Conservation (phyloP, 2,797 vertebrate genomes). For the Geotrypetes seraphini region DNA sequence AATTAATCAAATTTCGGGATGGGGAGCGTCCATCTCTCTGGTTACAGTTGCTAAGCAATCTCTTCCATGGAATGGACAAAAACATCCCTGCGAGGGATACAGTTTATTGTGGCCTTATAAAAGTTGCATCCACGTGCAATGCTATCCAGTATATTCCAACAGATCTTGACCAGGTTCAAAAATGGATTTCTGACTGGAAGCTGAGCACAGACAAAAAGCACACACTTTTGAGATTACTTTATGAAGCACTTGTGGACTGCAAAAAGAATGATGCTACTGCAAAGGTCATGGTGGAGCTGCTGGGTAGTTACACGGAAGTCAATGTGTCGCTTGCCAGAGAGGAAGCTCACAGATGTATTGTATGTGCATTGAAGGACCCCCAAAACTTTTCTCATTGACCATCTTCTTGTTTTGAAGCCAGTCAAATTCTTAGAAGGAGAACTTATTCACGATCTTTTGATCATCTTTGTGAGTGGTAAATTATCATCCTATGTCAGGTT, state of each 20-base stretch:
- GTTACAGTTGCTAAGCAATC: constrained; percentile 93
- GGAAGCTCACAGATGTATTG: constrained; percentile 97
- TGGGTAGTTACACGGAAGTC: too few species aligned
- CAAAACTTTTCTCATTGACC: constrained; percentile 93
- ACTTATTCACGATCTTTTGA: constrained; percentile 94
- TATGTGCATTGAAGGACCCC: constrained; percentile 91
- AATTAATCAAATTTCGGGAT: constrained; percentile 92
- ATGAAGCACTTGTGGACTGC: constrained; percentile 91
- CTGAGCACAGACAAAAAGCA: constrained; percentile 92
- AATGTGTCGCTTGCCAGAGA: too few species aligned
- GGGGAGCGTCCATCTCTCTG: constrained; percentile 93
- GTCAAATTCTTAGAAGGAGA: constrained; percentile 97
- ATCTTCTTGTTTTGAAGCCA: constrained; percentile 91
- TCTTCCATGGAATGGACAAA: constrained; percentile 97
- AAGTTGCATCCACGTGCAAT: constrained; percentile 86
- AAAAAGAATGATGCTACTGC: too few species aligned
- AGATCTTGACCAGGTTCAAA: constrained; percentile 92
- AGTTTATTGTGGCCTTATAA: constrained; percentile 89
- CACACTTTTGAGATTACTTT: constrained; percentile 81
- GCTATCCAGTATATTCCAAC: constrained; percentile 92
- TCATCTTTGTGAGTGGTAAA: constrained; percentile 95
- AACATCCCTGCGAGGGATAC: constrained; percentile 87
- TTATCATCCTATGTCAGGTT: constrained; percentile 90
- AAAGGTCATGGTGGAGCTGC: too few species aligned
- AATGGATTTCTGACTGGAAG: constrained; percentile 96